phyloP scores from a whole-genome alignment of 2,888 invertebrate species.

The Synanthedon formicaeformis region DNA sequence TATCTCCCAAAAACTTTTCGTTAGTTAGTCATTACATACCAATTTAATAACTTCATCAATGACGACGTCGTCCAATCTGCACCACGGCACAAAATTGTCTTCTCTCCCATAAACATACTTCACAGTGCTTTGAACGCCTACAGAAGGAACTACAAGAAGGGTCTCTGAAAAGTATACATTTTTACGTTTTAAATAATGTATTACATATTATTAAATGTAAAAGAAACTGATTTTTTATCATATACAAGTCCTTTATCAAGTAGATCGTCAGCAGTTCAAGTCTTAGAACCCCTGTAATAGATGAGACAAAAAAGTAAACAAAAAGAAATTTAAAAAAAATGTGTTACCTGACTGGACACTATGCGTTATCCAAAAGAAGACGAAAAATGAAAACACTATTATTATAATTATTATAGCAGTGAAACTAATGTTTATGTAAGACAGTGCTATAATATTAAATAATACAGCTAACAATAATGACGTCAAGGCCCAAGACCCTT shows the following conservation, averaged over 20 bases:
- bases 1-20: too few species aligned
- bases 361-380: conserved; percentile 56
- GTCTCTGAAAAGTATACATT: conserved; percentile 46
- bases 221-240: too few species aligned
- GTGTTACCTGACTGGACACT: conserved; percentile 49
- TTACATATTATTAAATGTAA: not conserved
- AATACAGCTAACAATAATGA: conserved; percentile 41
- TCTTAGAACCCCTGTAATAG: too few species aligned
- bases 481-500: conserved; percentile 31
- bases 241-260: too few species aligned
- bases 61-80: conserved; percentile 53
- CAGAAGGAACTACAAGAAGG: conserved; percentile 50
- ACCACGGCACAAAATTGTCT: conserved; percentile 53
- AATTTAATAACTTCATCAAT: conserved; percentile 63
- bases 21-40: conserved; percentile 22
- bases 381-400: conserved; percentile 38
- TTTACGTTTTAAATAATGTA: too few species aligned
- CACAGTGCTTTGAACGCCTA: conserved; percentile 54
- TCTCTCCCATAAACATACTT: conserved; percentile 54
- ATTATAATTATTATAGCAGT: conserved; percentile 37
- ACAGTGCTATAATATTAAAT: conserved; percentile 40
- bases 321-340: too few species aligned
- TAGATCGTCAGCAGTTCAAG: too few species aligned
- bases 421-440: conserved; percentile 41
- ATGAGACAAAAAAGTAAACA: too few species aligned